Evolutionary conservation across 2,797 vertebrate species (phyloP).

Genomic region (Ispidina lecontei): DNA sequence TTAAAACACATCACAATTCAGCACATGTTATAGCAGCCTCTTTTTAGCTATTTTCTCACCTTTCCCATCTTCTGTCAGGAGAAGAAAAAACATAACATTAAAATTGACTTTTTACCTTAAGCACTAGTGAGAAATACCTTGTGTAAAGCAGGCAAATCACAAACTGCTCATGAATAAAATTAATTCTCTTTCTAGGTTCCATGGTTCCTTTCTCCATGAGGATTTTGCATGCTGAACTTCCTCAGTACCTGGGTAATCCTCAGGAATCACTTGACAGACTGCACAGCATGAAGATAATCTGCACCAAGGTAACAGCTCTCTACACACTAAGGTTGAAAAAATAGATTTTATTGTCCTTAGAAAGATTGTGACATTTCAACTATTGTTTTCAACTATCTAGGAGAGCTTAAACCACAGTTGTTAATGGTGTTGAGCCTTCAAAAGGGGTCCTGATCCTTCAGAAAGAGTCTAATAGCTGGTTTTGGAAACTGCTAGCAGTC

Average conservation of each 20-base stretch:
- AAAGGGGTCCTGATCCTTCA: neutral
- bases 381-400: too few relatives aligned
- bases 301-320: slow-evolving; percentile 82
- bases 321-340: neutral
- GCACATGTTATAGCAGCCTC: neutral
- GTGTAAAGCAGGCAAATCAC: neutral
- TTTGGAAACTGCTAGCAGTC: neutral
- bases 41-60: neutral
- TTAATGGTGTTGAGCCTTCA: neutral
- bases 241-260: slow-evolving; percentile 92
- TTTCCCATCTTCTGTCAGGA: neutral
- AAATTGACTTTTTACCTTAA: neutral
- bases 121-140: neutral
- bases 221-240: slow-evolving; percentile 93
- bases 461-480: neutral
- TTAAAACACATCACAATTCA: neutral
- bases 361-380: neutral
- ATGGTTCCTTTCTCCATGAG: slow-evolving; percentile 98
- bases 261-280: slow-evolving; percentile 95
- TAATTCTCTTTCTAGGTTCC: slow-evolving; percentile 83
- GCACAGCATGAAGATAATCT: slow-evolving; percentile 89
- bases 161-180: neutral
- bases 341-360: neutral
- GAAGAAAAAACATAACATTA: neutral
- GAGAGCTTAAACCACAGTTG: neutral